Conservation (phyloP, 2,797 vertebrate genomes). For the Hyperoplus immaculatus region DNA sequence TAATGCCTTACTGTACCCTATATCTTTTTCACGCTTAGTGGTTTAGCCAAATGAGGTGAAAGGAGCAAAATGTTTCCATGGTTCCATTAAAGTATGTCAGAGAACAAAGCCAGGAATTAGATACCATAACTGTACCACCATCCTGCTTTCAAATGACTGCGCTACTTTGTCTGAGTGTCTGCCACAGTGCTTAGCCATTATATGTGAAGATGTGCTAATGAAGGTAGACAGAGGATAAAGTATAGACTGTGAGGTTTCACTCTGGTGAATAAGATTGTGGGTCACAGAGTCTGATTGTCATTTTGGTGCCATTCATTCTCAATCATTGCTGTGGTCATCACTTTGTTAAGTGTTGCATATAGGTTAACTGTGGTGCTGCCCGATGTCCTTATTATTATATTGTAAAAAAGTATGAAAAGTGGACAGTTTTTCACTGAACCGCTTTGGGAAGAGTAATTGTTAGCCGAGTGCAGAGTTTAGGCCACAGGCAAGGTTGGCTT, state of each 20-base stretch:
- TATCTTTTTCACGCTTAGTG: constrained; percentile 55
- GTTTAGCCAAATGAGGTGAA: constrained; percentile 62
- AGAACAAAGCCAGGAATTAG: constrained; percentile 63
- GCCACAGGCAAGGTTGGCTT: constrained; percentile 29
- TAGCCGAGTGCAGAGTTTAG: constrained; percentile 26
- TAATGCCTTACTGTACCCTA: constrained; percentile 32
- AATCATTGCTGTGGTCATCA: constrained; percentile 45
- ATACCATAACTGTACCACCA: constrained; percentile 40
- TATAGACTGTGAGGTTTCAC: constrained; percentile 57
- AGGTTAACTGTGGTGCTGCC: constrained; percentile 52
- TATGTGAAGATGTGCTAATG: constrained; percentile 61
- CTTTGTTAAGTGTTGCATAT: constrained; percentile 62
- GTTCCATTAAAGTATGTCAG: constrained; percentile 53
- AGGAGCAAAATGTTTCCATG: constrained; percentile 31
- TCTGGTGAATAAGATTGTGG: constrained; percentile 53
- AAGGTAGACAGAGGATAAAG: constrained; percentile 61
- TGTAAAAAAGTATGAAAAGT: constrained; percentile 20
- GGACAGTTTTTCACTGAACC: constrained; percentile 28
- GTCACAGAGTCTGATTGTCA: constrained; percentile 55
- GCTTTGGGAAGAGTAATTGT: constrained; percentile 46
- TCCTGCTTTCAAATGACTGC: constrained; percentile 48
- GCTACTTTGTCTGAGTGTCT: constrained; percentile 58
- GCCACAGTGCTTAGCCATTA: constrained; percentile 46
- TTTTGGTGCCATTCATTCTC: constrained; percentile 56
- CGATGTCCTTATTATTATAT: constrained; percentile 26